Base-by-base conservation (phyloP, 2,113 vertebrate genomes). In the Periophthalmus modestus region DNA sequence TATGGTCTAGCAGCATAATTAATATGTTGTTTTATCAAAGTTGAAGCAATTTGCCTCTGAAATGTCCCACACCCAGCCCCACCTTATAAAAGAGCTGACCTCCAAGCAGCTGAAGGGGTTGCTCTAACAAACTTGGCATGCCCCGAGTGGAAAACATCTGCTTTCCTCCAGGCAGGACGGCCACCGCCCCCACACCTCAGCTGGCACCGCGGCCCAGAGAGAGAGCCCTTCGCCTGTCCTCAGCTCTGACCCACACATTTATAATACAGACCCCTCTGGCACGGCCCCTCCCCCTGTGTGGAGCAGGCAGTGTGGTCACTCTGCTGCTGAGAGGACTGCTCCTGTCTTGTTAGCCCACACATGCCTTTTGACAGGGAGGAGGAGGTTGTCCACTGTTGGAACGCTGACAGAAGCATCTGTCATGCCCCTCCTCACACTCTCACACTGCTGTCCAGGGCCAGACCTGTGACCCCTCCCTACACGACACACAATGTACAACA, bases 381-480 rank as follows among this genome's bases (percentile, higher is more conserved):
- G 89, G 89, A 92, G 94, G 95, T 94, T 84, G 95, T 94, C 90
- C 95, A 95, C 95, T 95, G 85, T 95, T 96, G 95, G 95, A 96
- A 94, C 93, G 90, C 24, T 95, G 96, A 97, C 96, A 97, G 95
- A 97, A 95, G 95, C 95, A 97, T 97, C 97, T 98, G 97, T 97
- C 97, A 96, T 95, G 89, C 93, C 92, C 52, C 93, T 89, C 92
- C 95, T 95, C 94, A 94, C 86, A 91, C 80, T 95, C 95, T 95
- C 96, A 97, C 96, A n/a, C 96, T 96, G 96, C 95, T 95, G 94
- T 94, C 94, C 82, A 92, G 94, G 95, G 91, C 89, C 94, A 85
- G 91, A 94, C 94, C 94, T 92, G 68, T 59, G 79, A 72, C 71
- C 73, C 50, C 87, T 93, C 92, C 87, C 92, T 92, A 89, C 80